Conservation (phyloP, 2,113 vertebrate genomes). For the Percopsis transmontana region DNA sequence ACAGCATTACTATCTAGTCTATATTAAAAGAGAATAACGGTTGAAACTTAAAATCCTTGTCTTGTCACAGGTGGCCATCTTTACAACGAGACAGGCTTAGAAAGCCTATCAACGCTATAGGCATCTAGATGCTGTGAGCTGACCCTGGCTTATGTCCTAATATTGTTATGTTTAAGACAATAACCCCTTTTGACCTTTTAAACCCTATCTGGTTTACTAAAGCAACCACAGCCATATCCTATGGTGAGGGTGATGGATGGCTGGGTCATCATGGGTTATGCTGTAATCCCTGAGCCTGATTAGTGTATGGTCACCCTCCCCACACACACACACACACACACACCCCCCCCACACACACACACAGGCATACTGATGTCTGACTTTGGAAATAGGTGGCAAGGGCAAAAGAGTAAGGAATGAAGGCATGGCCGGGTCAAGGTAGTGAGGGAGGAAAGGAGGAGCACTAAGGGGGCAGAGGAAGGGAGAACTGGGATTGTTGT, state of each 20-base stretch:
- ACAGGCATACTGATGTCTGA: slow-evolving; percentile 54
- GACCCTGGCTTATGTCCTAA: neutral
- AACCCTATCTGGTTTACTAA: neutral
- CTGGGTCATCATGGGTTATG: slow-evolving; percentile 43
- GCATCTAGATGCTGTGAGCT: neutral
- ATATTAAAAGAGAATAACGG: too few relatives aligned
- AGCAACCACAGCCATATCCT: neutral
- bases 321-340: slow-evolving; percentile 30
- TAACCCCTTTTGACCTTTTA: slow-evolving; percentile 7
- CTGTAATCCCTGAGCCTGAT: slow-evolving; percentile 52
- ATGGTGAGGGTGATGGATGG: slow-evolving; percentile 37
- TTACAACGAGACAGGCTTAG: slow-evolving; percentile 36
- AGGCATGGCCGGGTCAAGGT: neutral
- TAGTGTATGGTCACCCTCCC: slow-evolving; percentile 57
- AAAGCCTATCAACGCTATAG: slow-evolving; percentile 9
- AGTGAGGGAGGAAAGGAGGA: neutral
- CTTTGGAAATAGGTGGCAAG: slow-evolving; percentile 52
- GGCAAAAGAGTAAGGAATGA: slow-evolving; percentile 31
- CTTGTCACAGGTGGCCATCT: slow-evolving; percentile 45
- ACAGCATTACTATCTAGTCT: neutral
- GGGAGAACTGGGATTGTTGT: neutral
- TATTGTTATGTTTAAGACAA: neutral
- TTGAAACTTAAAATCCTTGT: slow-evolving; percentile 36
- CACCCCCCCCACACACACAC: slow-evolving; percentile 39
- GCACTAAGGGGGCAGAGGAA: neutral